Base-by-base conservation (phyloP, 64 coral and sea anemone genomes). In the Pachyseris speciosa region DNA sequence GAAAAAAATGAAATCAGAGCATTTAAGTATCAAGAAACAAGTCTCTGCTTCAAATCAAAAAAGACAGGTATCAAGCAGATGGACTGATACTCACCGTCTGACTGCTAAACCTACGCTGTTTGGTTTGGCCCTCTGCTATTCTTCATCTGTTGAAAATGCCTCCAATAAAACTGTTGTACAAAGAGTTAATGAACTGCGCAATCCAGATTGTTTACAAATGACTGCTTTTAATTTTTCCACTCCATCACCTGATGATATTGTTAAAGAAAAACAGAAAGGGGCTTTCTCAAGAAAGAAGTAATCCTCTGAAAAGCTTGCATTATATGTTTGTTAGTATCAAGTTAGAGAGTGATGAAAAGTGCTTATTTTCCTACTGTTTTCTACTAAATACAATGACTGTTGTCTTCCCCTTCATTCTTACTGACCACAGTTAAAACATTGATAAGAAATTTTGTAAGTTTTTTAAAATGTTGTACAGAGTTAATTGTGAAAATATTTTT, bases 231-330 rank as follows among this genome's bases (percentile, higher is more conserved):
- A 97, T 74, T 97, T 96, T 72, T 59, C 47, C 5, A 73, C 81
- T 38, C 91, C 91, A 20, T 97, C 95, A 71, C 95, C 95, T n/a
- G 95, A 97, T 90, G 95, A 97, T 78, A 47, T 97, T 66, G 85
- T 97, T 41, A 61, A 80, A 40, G 69, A 86, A 64, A 93, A 90
- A 48, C 95, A 97, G 59, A 89, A 86, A 27, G 76, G 78, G 59
- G 84, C 84, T 17, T 93, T 93, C 34, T 72, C 74, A 63, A 79
- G 74, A 61, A 93, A 88, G 60, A 87, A 57, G 40, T 72, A 30
- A 59, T 37, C 20, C 7, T 29, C 9, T 25, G 29, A 10, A 20
- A 40, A n/a, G 13, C 19, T 25, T 24, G 12, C 13, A 19, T 12
- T 19, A 4, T n/a, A n/a, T n/a, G n/a, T n/a, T n/a, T n/a, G n/a